Conservation (phyloP, 2,113 vertebrate species). For the Trichechus manatus region DNA sequence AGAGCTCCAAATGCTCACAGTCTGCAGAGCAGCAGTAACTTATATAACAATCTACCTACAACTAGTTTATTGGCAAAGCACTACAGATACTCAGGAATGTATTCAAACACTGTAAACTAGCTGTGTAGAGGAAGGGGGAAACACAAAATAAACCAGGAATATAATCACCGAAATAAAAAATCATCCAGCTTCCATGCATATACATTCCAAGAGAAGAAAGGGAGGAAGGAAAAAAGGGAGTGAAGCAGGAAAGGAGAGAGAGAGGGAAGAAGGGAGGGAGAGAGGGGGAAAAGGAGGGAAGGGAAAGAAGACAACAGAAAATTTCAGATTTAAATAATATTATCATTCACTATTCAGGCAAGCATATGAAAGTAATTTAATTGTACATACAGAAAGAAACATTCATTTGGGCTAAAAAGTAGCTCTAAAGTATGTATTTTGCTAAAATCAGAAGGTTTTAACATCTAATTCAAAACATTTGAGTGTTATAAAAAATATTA, state of each 20-base stretch:
- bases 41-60: slow-evolving; percentile 62
- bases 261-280: rapidly evolving
- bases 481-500: slow-evolving; percentile 1
- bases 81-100: slow-evolving; percentile 12
- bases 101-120: slow-evolving; percentile 65
- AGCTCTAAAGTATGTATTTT: background rate
- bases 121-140: background rate
- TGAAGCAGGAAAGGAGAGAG: rapidly evolving
- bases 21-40: slow-evolving; percentile 44
- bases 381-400: background rate
- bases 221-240: background rate
- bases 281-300: too few species aligned
- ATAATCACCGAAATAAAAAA: background rate
- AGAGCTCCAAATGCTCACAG: slow-evolving; percentile 67
- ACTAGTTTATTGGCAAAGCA: slow-evolving; percentile 14
- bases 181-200: background rate
- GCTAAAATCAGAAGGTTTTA: background rate
- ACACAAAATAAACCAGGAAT: background rate
- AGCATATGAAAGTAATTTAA: background rate
- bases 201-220: background rate
- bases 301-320: background rate
- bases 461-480: background rate
- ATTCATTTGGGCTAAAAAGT: background rate
- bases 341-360: background rate
- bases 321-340: background rate